Evolutionary conservation across 2,113 vertebrate species (phyloP), one percentile per base, ranked within the genome.

Genomic region (Trematomus loennbergii): DNA sequence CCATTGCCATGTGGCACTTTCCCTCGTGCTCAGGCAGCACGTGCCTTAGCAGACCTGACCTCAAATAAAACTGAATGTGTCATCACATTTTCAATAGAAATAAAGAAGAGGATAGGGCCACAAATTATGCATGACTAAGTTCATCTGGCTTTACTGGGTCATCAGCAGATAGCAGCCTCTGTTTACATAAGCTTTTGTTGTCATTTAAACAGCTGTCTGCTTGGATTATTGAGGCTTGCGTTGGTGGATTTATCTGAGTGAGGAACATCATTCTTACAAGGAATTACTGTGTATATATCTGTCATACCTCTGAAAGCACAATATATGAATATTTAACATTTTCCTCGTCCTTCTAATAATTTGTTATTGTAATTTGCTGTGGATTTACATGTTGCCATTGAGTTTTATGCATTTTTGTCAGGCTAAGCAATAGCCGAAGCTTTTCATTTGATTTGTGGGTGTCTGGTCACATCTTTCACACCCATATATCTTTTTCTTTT

Each of bases 41-140:
- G 70, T 93, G 90, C 71, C 67, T 73, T 48, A 72, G 52, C 52
- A 73, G 58, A 75, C 50, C 78, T 85, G 88, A 85, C 85, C 88
- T 85, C 63, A 78, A 75, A 78, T 80, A 59, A 85, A 90, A 84
- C 72, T 61, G 68, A 83, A 75, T 79, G 72, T 90, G 84, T 93
- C 88, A 87, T 88, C 74, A 58, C 60, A 80, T 82, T 80, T 79
- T 65, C 55, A 75, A 77, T 66, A 74, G 61, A 50, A 69, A 57
- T 33, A 50, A 20, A 71, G 66, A 61, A 36, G 7, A 63, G 43
- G 78, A 83, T 29, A 79, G 29, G 50, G 2, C n/a, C 67, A 75
- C 78, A 83, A 86, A 83, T 79, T 72, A 88, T 83, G 83, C 77
- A 79, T 87, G 89, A 86, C 72, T 85, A 82, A 84, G 79, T 88